Percentiles rank a stretch among this genome's conserved stretches.
Evolutionary conservation across 2,888 invertebrate species (phyloP).

Genomic region (Resseliella maxima): DNA sequence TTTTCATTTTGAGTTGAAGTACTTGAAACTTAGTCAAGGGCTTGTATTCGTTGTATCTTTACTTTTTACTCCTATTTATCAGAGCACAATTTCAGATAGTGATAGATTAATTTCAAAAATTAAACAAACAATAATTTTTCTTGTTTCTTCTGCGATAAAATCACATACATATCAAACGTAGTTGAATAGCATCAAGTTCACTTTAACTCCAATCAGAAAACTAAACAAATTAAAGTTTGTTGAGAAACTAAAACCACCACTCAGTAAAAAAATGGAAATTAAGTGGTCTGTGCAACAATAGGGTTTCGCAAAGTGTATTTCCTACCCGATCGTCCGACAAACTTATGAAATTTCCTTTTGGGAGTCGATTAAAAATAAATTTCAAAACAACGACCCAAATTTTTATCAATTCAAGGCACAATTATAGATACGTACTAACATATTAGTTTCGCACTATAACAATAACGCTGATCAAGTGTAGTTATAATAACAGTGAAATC

Average conservation of each 20-base stretch:
- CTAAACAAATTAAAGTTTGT: background rate
- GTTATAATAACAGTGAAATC: background rate
- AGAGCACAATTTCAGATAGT: background rate
- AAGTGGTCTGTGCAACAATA: background rate
- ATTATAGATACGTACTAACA: no score
- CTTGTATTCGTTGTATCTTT: background rate
- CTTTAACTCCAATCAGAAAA: background rate
- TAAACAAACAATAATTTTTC: background rate
- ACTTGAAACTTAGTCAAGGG: background rate
- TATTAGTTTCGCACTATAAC: no score
- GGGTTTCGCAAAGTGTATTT: background rate
- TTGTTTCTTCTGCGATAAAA: background rate
- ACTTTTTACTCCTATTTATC: background rate
- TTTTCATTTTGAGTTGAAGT: constrained; percentile 15
- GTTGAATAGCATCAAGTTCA: background rate
- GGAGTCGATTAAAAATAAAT: background rate
- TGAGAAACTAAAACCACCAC: background rate
- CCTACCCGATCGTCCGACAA: background rate
- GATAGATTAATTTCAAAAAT: background rate
- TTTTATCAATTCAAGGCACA: background rate
- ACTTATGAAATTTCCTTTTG: background rate
- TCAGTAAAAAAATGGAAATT: constrained; percentile 4
- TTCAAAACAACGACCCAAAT: background rate
- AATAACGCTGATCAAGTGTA: no score
- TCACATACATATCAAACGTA: background rate